phyloP scores from a whole-genome alignment of 2,113 vertebrate species.

The Salvelinus namaycush region DNA sequence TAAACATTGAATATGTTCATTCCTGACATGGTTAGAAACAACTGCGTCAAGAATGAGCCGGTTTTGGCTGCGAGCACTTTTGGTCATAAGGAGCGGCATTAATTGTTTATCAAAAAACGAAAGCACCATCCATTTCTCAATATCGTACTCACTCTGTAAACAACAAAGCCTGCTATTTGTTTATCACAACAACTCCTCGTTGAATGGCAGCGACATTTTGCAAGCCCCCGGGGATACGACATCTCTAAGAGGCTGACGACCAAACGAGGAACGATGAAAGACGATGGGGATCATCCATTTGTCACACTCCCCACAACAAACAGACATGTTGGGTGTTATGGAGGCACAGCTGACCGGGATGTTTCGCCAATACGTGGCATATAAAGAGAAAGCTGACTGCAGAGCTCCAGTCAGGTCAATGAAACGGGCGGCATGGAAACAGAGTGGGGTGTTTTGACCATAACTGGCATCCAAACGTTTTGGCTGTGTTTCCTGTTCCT shows the following conservation, averaged over 20 bases:
- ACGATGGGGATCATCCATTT: constrained; percentile 38
- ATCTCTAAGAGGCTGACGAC: constrained; percentile 29
- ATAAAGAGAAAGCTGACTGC: constrained; percentile 5
- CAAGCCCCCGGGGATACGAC: constrained; percentile 43
- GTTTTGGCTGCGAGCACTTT: constrained; percentile 61
- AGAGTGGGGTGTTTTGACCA: background rate
- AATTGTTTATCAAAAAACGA: constrained; percentile 59
- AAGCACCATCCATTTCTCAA: constrained; percentile 56
- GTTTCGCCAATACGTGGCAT: constrained; percentile 45
- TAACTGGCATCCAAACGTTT: constrained; percentile 6
- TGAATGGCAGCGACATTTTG: constrained; percentile 12
- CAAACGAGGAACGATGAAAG: constrained; percentile 43
- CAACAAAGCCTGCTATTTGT: constrained; percentile 50
- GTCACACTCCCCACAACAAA: constrained; percentile 53
- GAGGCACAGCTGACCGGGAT: constrained; percentile 39
- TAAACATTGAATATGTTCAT: constrained; percentile 67
- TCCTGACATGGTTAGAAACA: constrained; percentile 54
- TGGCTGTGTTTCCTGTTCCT: constrained; percentile 5
- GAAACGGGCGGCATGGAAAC: constrained; percentile 19
- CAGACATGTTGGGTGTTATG: constrained; percentile 34
- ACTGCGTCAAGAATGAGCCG: constrained; percentile 29
- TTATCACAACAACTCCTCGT: constrained; percentile 41
- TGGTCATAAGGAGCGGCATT: constrained; percentile 59
- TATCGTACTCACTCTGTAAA: constrained; percentile 55
- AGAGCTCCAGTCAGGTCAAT: constrained; percentile 13